These are phyloP conservation scores for Electrophaes corylata DNA, from an alignment of 2,888 invertebrate species.

Conservation along the genomic window DNA sequence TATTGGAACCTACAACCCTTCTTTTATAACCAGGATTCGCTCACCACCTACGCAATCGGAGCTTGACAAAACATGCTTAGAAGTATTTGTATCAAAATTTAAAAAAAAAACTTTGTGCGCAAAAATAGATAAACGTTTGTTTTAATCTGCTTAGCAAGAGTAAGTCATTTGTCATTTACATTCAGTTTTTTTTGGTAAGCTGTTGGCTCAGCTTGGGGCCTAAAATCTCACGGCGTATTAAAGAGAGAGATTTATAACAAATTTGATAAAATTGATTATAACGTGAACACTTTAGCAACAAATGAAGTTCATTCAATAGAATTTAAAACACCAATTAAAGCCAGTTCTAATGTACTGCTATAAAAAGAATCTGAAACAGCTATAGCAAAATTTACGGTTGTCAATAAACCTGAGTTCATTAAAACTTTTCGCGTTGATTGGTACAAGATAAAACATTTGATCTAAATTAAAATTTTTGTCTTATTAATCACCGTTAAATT, in stretches of 20 bases:
- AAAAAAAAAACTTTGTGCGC: too few species aligned
- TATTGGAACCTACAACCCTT: too few species aligned
- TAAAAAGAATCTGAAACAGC: constrained; percentile 59
- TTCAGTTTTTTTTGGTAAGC: too few species aligned
- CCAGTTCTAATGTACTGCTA: constrained; percentile 49
- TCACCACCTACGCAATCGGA: too few species aligned
- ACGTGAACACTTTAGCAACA: constrained; percentile 50
- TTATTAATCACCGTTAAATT: constrained; percentile 72
- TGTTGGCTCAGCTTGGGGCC: not conserved
- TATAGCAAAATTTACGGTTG: constrained; percentile 47
- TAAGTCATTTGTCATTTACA: not conserved
- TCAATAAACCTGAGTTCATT: constrained; percentile 53
- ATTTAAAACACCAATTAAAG: constrained; percentile 60
- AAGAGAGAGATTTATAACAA: constrained; percentile 59
- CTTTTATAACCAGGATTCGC: too few species aligned
- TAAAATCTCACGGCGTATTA: constrained; percentile 49
- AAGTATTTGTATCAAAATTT: too few species aligned
- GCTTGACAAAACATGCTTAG: too few species aligned
- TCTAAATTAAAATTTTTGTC: constrained; percentile 53
- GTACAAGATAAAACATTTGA: constrained; percentile 56
- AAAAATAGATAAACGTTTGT: not conserved
- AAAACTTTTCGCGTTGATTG: constrained; percentile 65
- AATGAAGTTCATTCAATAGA: constrained; percentile 48
- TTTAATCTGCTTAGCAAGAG: not conserved
- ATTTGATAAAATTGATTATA: constrained; percentile 49